Percentiles rank a stretch among this genome's conserved stretches.
Conservation (phyloP, 1,140 invertebrate species). For the Ips nitidus region DNA sequence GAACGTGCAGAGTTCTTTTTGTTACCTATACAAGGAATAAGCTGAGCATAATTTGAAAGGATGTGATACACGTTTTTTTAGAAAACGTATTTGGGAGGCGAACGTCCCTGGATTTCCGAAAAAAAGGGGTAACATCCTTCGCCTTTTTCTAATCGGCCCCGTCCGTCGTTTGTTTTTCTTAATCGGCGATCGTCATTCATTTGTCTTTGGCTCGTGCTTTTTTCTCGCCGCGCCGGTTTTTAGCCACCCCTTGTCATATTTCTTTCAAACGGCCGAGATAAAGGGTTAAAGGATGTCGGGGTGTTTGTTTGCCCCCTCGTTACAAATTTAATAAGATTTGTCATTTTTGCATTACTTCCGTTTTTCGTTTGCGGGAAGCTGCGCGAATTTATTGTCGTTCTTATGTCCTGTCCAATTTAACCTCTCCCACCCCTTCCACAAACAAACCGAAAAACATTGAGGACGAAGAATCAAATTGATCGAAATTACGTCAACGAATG, state of each 20-base stretch:
- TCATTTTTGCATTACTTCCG: conserved; percentile 29
- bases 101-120: background rate
- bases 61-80: no score
- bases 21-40: no score
- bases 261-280: conserved; percentile 35
- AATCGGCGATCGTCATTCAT: conserved; percentile 36
- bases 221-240: conserved; percentile 28
- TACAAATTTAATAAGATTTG: conserved; percentile 37
- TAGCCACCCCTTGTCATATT: conserved; percentile 31
- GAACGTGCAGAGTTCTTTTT: no score
- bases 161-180: conserved; percentile 36
- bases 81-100: background rate
- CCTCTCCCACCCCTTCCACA: no score
- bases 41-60: no score
- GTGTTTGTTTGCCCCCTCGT: conserved; percentile 28
- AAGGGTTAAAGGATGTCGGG: conserved; percentile 33
- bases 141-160: conserved; percentile 34
- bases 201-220: conserved; percentile 36
- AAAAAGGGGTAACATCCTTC: conserved; percentile 7
- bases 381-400: no score
- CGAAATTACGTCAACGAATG: conserved; percentile 1
- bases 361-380: conserved; percentile 1
- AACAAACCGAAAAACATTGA: no score
- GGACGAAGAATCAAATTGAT: no score
- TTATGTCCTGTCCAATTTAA: no score